Evolutionary conservation across 1,140 invertebrate genomes (phyloP).

Genomic region (Drosophila littoralis): DNA sequence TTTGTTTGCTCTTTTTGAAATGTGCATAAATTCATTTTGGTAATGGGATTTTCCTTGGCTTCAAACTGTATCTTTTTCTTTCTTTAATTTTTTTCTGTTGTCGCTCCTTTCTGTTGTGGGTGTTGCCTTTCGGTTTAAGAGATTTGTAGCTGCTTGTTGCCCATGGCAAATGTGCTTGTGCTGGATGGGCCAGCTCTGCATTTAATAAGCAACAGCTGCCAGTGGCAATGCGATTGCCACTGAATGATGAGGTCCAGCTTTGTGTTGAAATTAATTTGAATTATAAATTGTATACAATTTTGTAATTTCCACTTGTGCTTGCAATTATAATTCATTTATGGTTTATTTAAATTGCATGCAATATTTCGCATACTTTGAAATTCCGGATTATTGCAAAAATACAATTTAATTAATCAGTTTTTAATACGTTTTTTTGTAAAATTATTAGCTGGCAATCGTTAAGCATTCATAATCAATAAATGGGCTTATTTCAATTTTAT

Average conservation of each 20-base stretch:
- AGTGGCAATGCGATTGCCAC: conserved; percentile 40
- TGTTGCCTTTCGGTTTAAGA: conserved; percentile 62
- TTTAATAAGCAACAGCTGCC: conserved; percentile 47
- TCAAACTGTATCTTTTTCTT: conserved; percentile 14
- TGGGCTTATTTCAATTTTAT: no score
- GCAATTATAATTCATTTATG: conserved; percentile 17
- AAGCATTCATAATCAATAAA: no score
- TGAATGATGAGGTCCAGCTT: conserved; percentile 48
- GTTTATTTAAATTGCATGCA: not conserved
- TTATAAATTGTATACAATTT: conserved; percentile 14
- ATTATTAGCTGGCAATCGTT: no score
- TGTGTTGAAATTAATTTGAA: conserved; percentile 64
- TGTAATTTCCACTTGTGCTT: not conserved
- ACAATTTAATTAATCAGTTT: not conserved
- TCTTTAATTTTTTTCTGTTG: not conserved
- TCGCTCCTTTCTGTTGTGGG: conserved; percentile 32
- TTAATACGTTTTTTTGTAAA: not conserved
- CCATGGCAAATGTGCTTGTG: conserved; percentile 62
- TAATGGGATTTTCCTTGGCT: conserved; percentile 74
- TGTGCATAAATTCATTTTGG: conserved; percentile 81
- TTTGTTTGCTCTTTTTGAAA: conserved; percentile 74
- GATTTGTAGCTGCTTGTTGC: conserved; percentile 62
- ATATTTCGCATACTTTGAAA: not conserved
- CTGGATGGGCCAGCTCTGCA: not conserved
- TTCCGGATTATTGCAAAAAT: not conserved